A percentile compares a stretch with the other conserved stretches of the same genome.
phyloP scores from a whole-genome alignment of 2,888 invertebrate genomes.

The Cosmopolites sordidus region DNA sequence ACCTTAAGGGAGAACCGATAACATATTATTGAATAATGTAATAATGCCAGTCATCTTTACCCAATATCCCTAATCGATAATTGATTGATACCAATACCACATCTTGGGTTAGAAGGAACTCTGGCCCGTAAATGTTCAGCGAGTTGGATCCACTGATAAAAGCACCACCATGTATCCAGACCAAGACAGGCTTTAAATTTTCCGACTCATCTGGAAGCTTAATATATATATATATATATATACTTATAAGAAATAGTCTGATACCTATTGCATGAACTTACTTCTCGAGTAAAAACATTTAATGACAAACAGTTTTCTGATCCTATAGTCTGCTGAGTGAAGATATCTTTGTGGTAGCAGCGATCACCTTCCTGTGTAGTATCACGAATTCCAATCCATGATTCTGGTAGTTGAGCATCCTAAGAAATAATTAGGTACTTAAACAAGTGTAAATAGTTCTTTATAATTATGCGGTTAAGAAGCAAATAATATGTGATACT shows the following conservation, averaged over 20 bases:
- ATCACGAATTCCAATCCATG: conserved; percentile 33
- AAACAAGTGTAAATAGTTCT: too few species aligned
- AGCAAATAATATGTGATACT: too few species aligned
- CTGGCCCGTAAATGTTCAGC: conserved; percentile 38
- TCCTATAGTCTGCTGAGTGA: conserved; percentile 44
- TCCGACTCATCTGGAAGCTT: conserved; percentile 12
- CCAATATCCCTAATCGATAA: conserved; percentile 42
- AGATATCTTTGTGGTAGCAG: conserved; percentile 32
- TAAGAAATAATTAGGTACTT: conserved; percentile 26
- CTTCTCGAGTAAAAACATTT: conserved; percentile 47
- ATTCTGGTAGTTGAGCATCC: conserved; percentile 31
- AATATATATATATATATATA: conserved; percentile 3
- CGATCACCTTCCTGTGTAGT: conserved; percentile 32
- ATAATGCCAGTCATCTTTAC: conserved; percentile 31
- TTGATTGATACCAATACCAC: conserved; percentile 42
- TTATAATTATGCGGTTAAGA: too few species aligned
- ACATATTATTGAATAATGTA: neutral
- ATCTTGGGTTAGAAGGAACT: conserved; percentile 41
- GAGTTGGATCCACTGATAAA: conserved; percentile 39
- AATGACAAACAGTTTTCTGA: conserved; percentile 51
- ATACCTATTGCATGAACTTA: too few species aligned
- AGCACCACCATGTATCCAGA: conserved; percentile 47
- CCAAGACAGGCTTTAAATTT: conserved; percentile 42
- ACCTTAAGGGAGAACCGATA: conserved; percentile 39
- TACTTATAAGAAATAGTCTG: too few species aligned